phyloP scores from a whole-genome alignment of 2,888 invertebrate genomes.

The Pachycephus smyrnensis region DNA sequence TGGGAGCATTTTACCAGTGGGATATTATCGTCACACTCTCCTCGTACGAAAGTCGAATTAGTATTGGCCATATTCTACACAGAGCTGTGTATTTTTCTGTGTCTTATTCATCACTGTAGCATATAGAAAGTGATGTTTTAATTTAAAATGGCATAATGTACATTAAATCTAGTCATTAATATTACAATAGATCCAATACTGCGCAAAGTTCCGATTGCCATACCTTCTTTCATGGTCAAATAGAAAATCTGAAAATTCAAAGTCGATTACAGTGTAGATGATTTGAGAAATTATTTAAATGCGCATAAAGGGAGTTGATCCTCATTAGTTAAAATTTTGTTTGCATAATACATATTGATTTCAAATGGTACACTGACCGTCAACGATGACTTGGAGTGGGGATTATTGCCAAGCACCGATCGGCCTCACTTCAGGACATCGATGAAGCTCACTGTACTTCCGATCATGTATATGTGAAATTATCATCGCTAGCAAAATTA shows the following conservation, averaged over 20 bases:
- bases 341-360: neutral
- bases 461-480: neutral
- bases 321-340: neutral
- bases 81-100: neutral
- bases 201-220: neutral
- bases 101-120: conserved; percentile 1
- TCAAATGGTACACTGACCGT: neutral
- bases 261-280: neutral
- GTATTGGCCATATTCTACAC: neutral
- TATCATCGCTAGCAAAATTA: neutral
- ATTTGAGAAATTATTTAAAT: neutral
- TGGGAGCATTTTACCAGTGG: neutral
- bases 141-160: conserved; percentile 12
- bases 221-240: neutral
- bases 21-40: neutral
- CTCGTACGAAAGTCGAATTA: neutral
- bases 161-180: conserved; percentile 9
- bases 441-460: neutral
- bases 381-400: neutral
- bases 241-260: neutral
- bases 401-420: neutral
- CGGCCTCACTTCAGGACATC: neutral
- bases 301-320: neutral
- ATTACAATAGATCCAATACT: conserved; percentile 10
- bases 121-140: neutral